Evolutionary conservation across 2,888 invertebrate species (phyloP), one percentile per base, ranked within the genome.

Genomic region (Patella depressa): DNA sequence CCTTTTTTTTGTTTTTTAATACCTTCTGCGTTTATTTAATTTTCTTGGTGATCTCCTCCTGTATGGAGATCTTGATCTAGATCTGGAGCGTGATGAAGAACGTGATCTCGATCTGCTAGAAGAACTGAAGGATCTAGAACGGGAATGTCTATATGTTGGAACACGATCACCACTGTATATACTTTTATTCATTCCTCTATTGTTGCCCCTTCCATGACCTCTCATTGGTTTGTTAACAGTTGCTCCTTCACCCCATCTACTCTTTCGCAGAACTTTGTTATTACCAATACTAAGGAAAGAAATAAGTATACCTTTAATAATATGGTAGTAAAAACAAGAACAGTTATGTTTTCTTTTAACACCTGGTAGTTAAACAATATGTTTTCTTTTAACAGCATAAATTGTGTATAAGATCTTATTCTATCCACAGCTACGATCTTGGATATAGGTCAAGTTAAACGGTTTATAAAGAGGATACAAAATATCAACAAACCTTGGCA

Each of bases 401-500:
- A 7, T 45, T 45, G 9, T 45, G 7, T 9, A 45, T 45, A 45
- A 45, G 45, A 45, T 45, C 45, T 9, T 7, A 45, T 9, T 45
- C 45, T 9, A 45, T 45, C 45, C 45, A 45, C 45, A 45, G 34
- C 34, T 5, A 34, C 34, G 34, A 7, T 34, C 34, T 34, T 34
- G 34, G 34, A 34, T 34, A 34, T 5, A 34, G 7, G 7, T 45
- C 7, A 9, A 9, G 45, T 45, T 45, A 9, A 7, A 24, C 9
- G 9, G 45, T 45, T 45, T 45, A 45, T 45, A 1, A 45, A 45
- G 0, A 45, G 45, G 4, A 54, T 55, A 59, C 53, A 73, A n/a
- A 54, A 59, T 34, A 34, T 19, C n/a, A 14, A 85, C 86, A 79
- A 82, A 88, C 88, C 89, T 96, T 70, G 98, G 98, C 85, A 98